Evolutionary conservation across 2,797 vertebrate species (phyloP), one percentile per base, ranked within the genome.

Genomic region (Siniperca scherzeri): DNA sequence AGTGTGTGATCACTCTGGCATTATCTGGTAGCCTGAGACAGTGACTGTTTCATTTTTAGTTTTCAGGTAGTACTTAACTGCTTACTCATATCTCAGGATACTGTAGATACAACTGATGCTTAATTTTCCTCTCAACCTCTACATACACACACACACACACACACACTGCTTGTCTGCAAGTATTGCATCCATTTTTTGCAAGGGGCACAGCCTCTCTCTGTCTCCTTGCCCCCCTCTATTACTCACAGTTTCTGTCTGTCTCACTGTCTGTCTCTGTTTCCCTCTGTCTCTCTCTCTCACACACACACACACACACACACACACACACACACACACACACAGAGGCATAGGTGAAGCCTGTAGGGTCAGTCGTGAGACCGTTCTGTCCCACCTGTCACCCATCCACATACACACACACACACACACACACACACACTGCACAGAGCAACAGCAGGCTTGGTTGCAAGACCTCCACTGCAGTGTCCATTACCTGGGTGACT

Each of bases 401-500:
- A 27, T 27, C 27, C 27, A 27, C 27, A 27, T 27, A 67, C 50
- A 59, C 13, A 50, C 40, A 79, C 42, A 52, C 70, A 70, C 72
- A 25, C 48, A 64, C 53, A 61, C 70, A 66, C 42, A 71, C 42
- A 57, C n/a, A 66, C 13, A 71, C 30, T 40, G 57, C 36, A 38
- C n/a, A 70, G 5, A 74, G 40, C 27, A 14, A 46, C 50, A 69
- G 16, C 40, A 65, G 52, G 56, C 27, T 68, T 56, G 40, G 52
- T 16, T 86, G 50, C 68, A 22, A 76, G 76, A 87, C 74, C 52
- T 82, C 78, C 68, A 77, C 64, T 75, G 75, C 66, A 66, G 70
- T 72, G 80, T 82, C 78, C 68, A 83, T 87, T 80, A 86, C 57
- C 80, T 81, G 60, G 48, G 76, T 91, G 87, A 77, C 81, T 91